Evolutionary conservation across 2,888 invertebrate species (phyloP).

Genomic region (Scaptomyza flava): DNA sequence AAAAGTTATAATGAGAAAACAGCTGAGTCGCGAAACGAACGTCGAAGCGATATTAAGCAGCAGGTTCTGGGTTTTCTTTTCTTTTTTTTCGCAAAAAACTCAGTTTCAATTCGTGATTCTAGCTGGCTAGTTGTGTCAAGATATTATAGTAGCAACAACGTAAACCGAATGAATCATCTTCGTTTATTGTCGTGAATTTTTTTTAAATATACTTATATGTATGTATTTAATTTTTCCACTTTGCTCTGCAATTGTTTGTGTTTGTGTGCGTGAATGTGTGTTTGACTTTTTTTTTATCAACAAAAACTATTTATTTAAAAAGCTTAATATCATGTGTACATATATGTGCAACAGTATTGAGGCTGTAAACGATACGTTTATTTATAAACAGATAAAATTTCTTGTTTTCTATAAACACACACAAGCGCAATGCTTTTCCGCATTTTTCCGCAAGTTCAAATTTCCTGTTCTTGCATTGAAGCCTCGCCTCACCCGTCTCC

Average conservation of each 20-base stretch:
- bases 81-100: constrained; percentile 61
- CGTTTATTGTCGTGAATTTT: constrained; percentile 57
- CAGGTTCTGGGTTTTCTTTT: constrained; percentile 75
- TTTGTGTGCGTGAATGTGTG: constrained; percentile 13
- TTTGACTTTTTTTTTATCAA: constrained; percentile 51
- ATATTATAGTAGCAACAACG: constrained; percentile 40
- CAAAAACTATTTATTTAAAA: constrained; percentile 51
- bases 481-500: constrained; percentile 1
- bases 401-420: constrained; percentile 34
- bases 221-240: constrained; percentile 36
- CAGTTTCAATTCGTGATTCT: constrained; percentile 77
- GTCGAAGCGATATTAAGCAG: constrained; percentile 45
- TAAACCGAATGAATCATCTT: constrained; percentile 65
- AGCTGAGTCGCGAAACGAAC: constrained; percentile 51
- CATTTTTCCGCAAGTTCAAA: constrained; percentile 70
- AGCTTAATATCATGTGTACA: constrained; percentile 49
- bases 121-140: constrained; percentile 70
- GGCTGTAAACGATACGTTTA: constrained; percentile 46
- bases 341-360: constrained; percentile 44
- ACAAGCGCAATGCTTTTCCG: constrained; percentile 57
- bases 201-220: constrained; percentile 22
- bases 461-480: constrained; percentile 70
- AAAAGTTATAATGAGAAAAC: constrained; percentile 43
- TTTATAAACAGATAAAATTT: constrained; percentile 48
- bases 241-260: constrained; percentile 12